Evolutionary conservation across 2,888 invertebrate genomes (phyloP).

Genomic region (Eledona agricola): DNA sequence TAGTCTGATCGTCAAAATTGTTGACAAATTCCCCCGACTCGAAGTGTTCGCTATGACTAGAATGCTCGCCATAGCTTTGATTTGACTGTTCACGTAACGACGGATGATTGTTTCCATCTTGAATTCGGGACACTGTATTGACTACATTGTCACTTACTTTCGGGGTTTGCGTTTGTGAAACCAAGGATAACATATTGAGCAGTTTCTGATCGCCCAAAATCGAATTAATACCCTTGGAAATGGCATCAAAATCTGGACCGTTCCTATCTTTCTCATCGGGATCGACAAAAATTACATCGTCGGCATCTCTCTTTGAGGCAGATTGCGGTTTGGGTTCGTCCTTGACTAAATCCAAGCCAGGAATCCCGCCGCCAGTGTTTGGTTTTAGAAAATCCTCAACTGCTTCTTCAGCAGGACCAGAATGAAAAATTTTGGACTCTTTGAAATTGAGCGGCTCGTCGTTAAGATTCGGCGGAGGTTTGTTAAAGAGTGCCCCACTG

Average conservation of each 20-base stretch:
- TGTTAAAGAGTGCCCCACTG: conserved; percentile 15
- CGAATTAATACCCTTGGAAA: conserved; percentile 70
- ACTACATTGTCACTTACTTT: conserved; percentile 45
- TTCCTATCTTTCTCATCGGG: conserved; percentile 39
- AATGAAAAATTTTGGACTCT: conserved; percentile 17
- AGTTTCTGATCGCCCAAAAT: conserved; percentile 72
- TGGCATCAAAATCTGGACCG: conserved; percentile 67
- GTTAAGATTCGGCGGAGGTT: conserved; percentile 52
- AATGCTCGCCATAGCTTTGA: conserved; percentile 44
- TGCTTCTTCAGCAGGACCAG: conserved; percentile 32
- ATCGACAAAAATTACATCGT: conserved; percentile 34
- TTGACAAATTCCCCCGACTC: conserved; percentile 46
- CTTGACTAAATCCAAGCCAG: conserved; percentile 76
- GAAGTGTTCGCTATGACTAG: conserved; percentile 40
- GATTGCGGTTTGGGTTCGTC: conserved; percentile 56
- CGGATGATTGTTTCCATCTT: conserved; percentile 8
- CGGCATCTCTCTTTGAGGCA: conserved; percentile 46
- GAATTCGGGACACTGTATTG: conserved; percentile 39
- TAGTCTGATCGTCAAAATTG: conserved; percentile 57
- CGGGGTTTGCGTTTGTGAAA: conserved; percentile 55
- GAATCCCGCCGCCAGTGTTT: conserved; percentile 68
- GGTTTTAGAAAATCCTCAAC: conserved; percentile 41
- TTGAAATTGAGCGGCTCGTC: conserved; percentile 55
- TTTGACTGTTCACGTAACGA: conserved; percentile 45
- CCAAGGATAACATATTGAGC: conserved; percentile 67